A percentile compares a stretch with the other conserved stretches of the same genome.
Evolutionary conservation across 2,888 invertebrate species (phyloP).

Genomic region (Artemia sinica): DNA sequence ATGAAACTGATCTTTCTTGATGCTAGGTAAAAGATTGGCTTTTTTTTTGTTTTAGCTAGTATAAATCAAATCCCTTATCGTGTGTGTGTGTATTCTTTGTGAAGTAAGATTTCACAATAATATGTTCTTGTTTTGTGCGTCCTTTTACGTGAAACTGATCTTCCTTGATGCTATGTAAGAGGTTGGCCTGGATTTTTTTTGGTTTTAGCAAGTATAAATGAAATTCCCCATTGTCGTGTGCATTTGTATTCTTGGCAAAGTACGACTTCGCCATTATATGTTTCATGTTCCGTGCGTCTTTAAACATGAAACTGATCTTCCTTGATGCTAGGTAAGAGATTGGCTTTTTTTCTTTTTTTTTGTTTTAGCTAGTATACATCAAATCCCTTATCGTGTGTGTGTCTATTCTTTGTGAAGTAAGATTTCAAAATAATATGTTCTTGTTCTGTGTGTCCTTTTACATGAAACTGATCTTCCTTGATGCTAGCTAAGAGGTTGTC

Average conservation of each 20-base stretch:
- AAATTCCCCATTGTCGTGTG: background rate
- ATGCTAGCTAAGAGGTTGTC: no score
- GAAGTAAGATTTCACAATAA: conserved; percentile 90
- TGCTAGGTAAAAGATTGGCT: conserved; percentile 49
- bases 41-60: no score
- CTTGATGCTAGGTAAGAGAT: background rate
- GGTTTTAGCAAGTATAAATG: background rate
- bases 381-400: no score
- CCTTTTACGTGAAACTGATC: conserved; percentile 77
- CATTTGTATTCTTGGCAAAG: background rate
- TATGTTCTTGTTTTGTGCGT: conserved; percentile 98
- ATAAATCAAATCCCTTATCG: no score
- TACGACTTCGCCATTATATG: background rate
- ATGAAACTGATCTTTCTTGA: conserved; percentile 86
- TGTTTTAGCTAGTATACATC: no score
- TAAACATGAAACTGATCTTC: background rate
- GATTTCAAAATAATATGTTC: no score
- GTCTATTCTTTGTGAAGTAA: background rate
- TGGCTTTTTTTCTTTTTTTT: no score
- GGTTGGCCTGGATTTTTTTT: background rate
- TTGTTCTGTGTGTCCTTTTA: background rate
- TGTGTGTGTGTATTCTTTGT: no score
- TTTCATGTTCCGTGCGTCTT: background rate
- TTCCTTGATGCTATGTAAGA: conserved; percentile 82
- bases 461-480: background rate